Conservation (phyloP, 2,113 vertebrate species). For the Triplophysa siluroides region DNA sequence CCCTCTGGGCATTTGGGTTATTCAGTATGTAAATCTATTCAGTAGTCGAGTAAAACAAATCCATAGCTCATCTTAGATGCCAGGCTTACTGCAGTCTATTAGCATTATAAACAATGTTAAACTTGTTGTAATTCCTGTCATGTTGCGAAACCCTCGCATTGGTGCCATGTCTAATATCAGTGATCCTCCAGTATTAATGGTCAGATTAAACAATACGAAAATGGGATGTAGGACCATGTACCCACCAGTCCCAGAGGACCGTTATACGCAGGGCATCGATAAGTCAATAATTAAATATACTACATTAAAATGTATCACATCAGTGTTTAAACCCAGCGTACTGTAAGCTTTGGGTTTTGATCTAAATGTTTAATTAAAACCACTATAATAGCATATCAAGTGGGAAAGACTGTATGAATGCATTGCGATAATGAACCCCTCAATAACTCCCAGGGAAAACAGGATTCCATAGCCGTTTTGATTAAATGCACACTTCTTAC, state of each 20-base stretch:
- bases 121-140: slow-evolving; percentile 28
- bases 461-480: slow-evolving; percentile 63
- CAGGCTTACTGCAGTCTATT: neutral
- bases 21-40: neutral
- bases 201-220: slow-evolving; percentile 8
- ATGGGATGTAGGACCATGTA: neutral
- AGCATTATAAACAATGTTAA: slow-evolving; percentile 12
- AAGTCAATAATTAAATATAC: slow-evolving; percentile 24
- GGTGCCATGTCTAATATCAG: slow-evolving; percentile 27
- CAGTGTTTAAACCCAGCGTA: neutral
- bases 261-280: neutral
- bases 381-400: slow-evolving; percentile 59
- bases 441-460: slow-evolving; percentile 60
- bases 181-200: slow-evolving; percentile 38
- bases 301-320: slow-evolving; percentile 15
- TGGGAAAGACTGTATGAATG: slow-evolving; percentile 54
- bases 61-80: neutral
- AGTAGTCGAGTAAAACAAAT: slow-evolving; percentile 2
- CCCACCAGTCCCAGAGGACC: slow-evolving; percentile 9
- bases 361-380: slow-evolving; percentile 72
- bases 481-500: slow-evolving; percentile 68
- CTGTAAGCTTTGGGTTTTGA: slow-evolving; percentile 44
- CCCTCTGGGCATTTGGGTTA: neutral
- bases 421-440: slow-evolving; percentile 67
- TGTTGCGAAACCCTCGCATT: slow-evolving; percentile 14